These are phyloP conservation scores for Frankliniella fusca DNA, from an alignment of 2,888 invertebrate genomes.

Conservation along the genomic window DNA sequence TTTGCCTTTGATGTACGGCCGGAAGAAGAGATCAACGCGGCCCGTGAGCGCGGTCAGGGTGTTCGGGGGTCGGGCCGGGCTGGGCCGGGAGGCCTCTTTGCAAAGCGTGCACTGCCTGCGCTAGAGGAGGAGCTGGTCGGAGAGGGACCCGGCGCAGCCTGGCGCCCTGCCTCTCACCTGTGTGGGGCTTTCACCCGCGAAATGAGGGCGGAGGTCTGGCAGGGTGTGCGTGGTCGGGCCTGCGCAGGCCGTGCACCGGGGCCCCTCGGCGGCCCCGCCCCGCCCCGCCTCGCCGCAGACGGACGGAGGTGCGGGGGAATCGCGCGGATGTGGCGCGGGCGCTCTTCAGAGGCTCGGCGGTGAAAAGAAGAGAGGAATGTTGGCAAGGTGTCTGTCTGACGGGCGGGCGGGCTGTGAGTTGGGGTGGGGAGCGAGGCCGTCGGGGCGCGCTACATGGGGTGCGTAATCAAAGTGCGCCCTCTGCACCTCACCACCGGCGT, in stretches of 20 bases:
- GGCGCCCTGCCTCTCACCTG: neutral
- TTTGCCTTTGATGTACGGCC: too few relatives aligned
- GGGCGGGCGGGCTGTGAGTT: neutral
- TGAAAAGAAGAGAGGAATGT: neutral
- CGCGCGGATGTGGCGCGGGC: neutral
- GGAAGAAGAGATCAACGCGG: too few relatives aligned
- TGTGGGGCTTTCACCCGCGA: neutral
- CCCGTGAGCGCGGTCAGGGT: too few relatives aligned
- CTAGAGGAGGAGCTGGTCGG: neutral
- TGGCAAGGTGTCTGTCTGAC: neutral
- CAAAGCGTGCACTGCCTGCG: too few relatives aligned
- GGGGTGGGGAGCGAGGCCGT: neutral
- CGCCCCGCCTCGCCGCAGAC: neutral
- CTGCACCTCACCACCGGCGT: too few relatives aligned
- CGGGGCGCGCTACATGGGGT: neutral
- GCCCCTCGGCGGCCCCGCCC: too few relatives aligned
- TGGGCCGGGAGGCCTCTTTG: too few relatives aligned
- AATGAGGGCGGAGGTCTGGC: neutral
- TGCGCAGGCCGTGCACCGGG: too few relatives aligned
- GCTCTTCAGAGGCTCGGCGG: neutral
- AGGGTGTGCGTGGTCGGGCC: neutral
- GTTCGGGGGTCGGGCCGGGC: too few relatives aligned
- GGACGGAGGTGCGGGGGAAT: neutral
- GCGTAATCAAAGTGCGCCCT: too few relatives aligned
- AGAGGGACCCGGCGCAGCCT: neutral